Evolutionary conservation across 2,113 vertebrate genomes (phyloP), one percentile per base, ranked within the genome.

Genomic region (Odobenus rosmarus): DNA sequence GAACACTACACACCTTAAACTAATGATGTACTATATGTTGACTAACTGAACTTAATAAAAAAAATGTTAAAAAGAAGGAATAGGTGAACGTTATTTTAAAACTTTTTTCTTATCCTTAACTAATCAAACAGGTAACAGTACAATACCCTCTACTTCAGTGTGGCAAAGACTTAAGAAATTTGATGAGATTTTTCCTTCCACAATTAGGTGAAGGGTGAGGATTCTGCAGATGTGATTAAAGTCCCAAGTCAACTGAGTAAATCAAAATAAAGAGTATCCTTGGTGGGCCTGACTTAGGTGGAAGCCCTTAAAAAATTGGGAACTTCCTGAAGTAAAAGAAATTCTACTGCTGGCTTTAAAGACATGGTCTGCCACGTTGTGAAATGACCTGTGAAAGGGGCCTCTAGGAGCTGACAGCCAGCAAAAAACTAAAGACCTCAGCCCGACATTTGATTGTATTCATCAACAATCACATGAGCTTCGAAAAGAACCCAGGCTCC

Each of bases 151-250:
- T 12, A 81, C 16, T 36, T 67, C 6, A 55, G 5, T 69, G 18
- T 91, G 18, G n/a, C 18, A 80, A 80, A 18, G 33, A 62, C 33
- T 90, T 51, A 67, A 18, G 15, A 16, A 51, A 79, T 53, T 81
- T 55, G 24, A 81, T 33, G 76, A 77, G 59, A 67, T 64, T 80
- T 80, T 80, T 80, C 74, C 36, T 74, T 88, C 51, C 26, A 9
- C 7, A 24, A 57, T 28, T 42, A 88, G 36, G 26, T 57, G 51
- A 88, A 39, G 24, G 64, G 36, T 42, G 6, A 74, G 3, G 24
- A 88, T 89, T 74, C 33, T 89, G n/a, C 59, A 91, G 79, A 91
- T 55, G n/a, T 81, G 89, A 55, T 69, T 67, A 31, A 53, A 69
- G 89, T 55, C 24, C 46, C 24, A 67, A 89, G 31, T 77, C 72